Percentiles rank a stretch among this genome's conserved stretches.
Evolutionary conservation across 2,797 vertebrate genomes (phyloP).

Genomic region (Triplophysa yarkandensis): DNA sequence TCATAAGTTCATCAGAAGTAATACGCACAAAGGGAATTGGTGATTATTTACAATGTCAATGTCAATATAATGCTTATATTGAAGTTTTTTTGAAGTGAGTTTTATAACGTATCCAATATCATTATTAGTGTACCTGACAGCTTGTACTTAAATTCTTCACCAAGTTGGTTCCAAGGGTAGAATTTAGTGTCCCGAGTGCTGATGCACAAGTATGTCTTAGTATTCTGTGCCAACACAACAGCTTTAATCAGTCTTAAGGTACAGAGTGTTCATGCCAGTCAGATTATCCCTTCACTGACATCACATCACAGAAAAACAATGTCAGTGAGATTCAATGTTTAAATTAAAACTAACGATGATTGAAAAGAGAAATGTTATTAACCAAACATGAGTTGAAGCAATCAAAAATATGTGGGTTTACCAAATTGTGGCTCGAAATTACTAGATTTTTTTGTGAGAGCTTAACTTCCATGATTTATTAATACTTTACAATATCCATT

Average conservation of each 20-base stretch:
- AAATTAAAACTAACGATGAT: neutral
- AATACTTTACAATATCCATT: no score
- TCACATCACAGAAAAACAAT: neutral
- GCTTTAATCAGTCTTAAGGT: neutral
- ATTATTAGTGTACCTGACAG: neutral
- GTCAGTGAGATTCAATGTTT: neutral
- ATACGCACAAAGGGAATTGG: neutral
- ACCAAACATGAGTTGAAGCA: no score
- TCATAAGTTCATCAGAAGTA: neutral
- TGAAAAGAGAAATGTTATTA: neutral
- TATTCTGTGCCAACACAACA: neutral
- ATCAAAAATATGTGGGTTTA: no score
- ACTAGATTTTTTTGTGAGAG: no score
- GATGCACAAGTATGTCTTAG: neutral
- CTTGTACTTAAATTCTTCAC: neutral
- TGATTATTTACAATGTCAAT: neutral
- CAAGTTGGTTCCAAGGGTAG: neutral
- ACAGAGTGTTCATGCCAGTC: neutral
- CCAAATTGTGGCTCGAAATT: no score
- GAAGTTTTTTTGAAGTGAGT: no score
- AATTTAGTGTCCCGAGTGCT: neutral
- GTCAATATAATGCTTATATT: no score
- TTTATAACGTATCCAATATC: neutral
- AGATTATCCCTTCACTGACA: neutral
- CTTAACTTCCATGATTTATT: no score